A percentile compares a stretch with the other conserved stretches of the same genome.
Evolutionary conservation across 2,797 vertebrate genomes (phyloP).

Genomic region (Margarornis squamiger): DNA sequence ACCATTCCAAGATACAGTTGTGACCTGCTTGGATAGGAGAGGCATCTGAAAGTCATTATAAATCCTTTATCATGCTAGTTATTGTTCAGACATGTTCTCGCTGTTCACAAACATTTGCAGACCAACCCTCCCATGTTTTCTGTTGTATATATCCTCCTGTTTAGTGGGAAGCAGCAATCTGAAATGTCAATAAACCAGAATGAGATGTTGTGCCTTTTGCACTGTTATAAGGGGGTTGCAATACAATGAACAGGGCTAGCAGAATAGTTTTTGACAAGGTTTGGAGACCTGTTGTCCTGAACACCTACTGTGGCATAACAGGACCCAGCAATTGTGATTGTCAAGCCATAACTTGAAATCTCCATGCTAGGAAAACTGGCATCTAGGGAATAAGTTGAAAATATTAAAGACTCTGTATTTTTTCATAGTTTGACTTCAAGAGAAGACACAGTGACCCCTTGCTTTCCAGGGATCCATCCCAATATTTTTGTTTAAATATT

Average conservation of each 20-base stretch:
- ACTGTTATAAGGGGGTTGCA: neutral
- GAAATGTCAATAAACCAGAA: neutral
- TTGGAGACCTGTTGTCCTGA: neutral
- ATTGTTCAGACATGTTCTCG: neutral
- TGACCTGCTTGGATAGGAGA: neutral
- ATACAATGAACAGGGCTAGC: neutral
- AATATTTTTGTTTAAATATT: conserved; percentile 25
- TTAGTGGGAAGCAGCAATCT: neutral
- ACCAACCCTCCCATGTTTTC: neutral
- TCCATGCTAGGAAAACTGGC: neutral
- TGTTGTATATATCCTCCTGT: neutral
- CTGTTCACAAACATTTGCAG: neutral
- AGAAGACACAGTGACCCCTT: neutral
- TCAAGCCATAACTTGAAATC: neutral
- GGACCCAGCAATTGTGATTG: neutral
- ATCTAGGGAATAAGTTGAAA: neutral
- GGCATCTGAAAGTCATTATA: neutral
- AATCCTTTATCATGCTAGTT: neutral
- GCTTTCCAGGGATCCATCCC: neutral
- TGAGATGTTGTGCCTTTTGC: accelerated
- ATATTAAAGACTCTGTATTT: neutral
- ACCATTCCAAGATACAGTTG: neutral
- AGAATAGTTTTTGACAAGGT: neutral
- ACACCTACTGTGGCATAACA: neutral
- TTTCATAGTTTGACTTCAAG: neutral